A percentile compares a stretch with the other conserved stretches of the same genome.
phyloP scores from a whole-genome alignment of 2,797 vertebrate species.

The Sebastes miniatus region DNA sequence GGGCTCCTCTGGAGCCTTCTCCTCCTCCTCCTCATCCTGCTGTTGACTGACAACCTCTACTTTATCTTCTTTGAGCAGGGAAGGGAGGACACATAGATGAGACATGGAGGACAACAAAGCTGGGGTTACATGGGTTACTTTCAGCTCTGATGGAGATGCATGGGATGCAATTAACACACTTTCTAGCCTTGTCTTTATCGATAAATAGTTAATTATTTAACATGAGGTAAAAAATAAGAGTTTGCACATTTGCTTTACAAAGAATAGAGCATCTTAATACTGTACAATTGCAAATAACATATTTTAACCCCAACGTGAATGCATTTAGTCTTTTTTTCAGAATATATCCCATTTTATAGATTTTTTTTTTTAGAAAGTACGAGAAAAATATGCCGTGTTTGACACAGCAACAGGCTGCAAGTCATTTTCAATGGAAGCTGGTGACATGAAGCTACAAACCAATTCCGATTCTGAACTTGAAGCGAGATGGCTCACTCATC shows the following conservation, averaged over 20 bases:
- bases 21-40: slow-evolving; percentile 43
- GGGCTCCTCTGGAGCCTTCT: slow-evolving; percentile 62
- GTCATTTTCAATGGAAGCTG: too few relatives aligned
- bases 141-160: slow-evolving; percentile 75
- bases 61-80: slow-evolving; percentile 80
- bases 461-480: too few relatives aligned
- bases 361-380: too few relatives aligned
- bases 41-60: slow-evolving; percentile 78
- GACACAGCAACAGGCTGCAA: too few relatives aligned
- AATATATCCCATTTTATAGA: neutral
- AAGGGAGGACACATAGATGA: slow-evolving; percentile 62
- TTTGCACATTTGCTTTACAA: neutral
- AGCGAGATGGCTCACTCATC: too few relatives aligned
- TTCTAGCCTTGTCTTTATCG: neutral
- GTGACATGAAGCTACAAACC: too few relatives aligned
- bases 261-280: neutral
- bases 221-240: neutral
- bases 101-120: slow-evolving; percentile 82
- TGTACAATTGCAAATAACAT: neutral
- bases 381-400: neutral
- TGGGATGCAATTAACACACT: slow-evolving; percentile 48
- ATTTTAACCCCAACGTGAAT: neutral
- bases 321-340: neutral
- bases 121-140: slow-evolving; percentile 68
- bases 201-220: neutral